phyloP scores from a whole-genome alignment of 2,113 vertebrate genomes.

The Gadus macrocephalus region DNA sequence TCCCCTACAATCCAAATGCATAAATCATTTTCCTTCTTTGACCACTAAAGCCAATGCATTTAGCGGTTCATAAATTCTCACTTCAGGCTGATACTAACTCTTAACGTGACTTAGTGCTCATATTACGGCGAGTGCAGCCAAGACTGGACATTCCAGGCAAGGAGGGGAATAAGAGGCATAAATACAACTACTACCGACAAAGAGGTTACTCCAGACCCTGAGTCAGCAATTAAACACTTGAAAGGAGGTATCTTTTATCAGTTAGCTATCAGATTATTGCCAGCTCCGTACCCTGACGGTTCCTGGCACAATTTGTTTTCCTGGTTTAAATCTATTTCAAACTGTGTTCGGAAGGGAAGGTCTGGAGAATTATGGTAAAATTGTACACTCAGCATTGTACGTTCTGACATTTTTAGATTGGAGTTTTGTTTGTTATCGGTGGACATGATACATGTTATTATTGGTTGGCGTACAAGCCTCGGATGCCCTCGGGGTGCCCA shows the following conservation, averaged over 20 bases:
- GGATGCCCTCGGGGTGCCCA: too few species aligned
- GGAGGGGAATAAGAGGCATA: neutral
- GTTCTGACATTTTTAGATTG: too few species aligned
- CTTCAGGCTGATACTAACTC: too few species aligned
- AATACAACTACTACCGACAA: conserved; percentile 12
- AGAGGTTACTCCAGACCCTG: conserved; percentile 22
- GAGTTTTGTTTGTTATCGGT: too few species aligned
- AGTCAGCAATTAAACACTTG: conserved; percentile 19
- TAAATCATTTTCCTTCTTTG: conserved; percentile 15
- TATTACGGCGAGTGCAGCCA: conserved; percentile 19
- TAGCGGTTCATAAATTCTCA: conserved; percentile 43
- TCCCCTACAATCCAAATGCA: conserved; percentile 17
- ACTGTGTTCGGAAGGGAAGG: too few species aligned
- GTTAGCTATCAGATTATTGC: too few species aligned
- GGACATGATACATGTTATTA: too few species aligned
- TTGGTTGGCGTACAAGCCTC: too few species aligned
- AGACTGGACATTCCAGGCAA: neutral
- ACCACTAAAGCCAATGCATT: conserved; percentile 54
- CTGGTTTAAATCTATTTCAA: neutral
- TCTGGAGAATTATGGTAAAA: too few species aligned
- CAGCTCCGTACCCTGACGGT: neutral
- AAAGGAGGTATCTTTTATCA: neutral
- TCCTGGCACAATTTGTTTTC: conserved; percentile 9
- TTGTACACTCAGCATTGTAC: too few species aligned
- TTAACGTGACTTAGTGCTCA: conserved; percentile 19